Evolutionary conservation across 2,113 vertebrate genomes (phyloP), one percentile per base, ranked within the genome.

Genomic region (Macrotis lagotis): DNA sequence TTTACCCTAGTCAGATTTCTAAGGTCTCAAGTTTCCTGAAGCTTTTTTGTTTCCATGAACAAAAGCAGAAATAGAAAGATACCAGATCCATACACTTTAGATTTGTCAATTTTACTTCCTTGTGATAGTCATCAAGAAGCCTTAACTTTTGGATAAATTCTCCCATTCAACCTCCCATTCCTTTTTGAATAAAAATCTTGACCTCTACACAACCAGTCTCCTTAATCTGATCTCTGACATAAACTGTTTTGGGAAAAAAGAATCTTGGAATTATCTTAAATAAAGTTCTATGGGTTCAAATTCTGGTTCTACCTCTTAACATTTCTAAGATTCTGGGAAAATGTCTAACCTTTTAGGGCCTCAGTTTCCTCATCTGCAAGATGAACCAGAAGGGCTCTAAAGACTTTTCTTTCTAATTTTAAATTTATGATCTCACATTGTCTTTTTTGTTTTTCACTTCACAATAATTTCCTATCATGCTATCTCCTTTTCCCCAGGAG

Each of bases 51-150:
- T 74, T 74, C 31, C 59, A n/a, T 74, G 59, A 16, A 37, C 31
- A 74, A 74, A 74, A 74, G 4, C 31, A n/a, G 59, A 74, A n/a
- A 74, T 74, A n/a, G 7, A n/a, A 74, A 74, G 8, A n/a, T n/a
- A 5, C 31, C 26, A 59, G 37, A 0, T 3, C 31, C 59, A 53
- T 94, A 55, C 25, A 59, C 2, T 50, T 22, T 51, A 8, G 31
- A n/a, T 26, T 92, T 74, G 91, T 48, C 89, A 93, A 37, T 59
- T 90, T 28, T 51, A 94, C 51, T 91, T 94, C 24, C 48, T 6
- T 2, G 22, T 51, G 89, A 47, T 4, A 50, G 37, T 24, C 51
- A 89, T 90, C 14, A 91, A 49, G 55, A 2, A n/a, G 55, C 25
- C n/a, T 92, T 92, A 48, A 8, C 52, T 91, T 91, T 92, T 92